Evolutionary conservation across 2,113 vertebrate species (phyloP).

Genomic region (Sapajus apella): DNA sequence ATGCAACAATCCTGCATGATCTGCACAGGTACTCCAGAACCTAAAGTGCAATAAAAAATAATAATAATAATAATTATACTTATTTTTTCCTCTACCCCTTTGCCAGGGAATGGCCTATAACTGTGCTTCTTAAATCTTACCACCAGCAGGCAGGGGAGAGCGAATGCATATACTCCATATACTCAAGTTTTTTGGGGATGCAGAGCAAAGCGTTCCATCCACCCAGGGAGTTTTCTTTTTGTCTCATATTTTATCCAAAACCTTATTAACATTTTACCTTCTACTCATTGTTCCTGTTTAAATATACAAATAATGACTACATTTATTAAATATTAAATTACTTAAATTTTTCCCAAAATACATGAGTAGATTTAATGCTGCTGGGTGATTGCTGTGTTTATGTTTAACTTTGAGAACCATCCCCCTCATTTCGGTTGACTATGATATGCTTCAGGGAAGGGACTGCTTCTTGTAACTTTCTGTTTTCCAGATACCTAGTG

Average conservation of each 20-base stretch:
- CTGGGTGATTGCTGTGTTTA: background rate
- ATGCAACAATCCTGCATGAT: too few relatives aligned
- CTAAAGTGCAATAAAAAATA: background rate
- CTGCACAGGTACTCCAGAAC: too few relatives aligned
- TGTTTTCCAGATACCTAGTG: background rate
- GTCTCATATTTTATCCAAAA: background rate
- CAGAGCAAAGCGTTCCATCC: background rate
- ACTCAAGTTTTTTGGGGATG: background rate
- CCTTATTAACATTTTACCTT: background rate
- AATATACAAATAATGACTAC: background rate
- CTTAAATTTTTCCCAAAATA: background rate
- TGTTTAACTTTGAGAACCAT: background rate
- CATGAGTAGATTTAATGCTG: background rate
- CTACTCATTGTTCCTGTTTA: slow-evolving; percentile 9
- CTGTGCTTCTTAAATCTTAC: background rate
- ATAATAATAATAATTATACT: background rate
- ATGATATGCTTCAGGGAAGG: background rate
- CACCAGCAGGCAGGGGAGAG: background rate
- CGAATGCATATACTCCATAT: background rate
- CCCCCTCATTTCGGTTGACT: background rate
- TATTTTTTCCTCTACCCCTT: background rate
- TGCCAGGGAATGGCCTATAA: background rate
- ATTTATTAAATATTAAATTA: background rate
- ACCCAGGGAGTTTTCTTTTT: background rate
- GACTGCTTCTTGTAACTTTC: background rate